Conservation (phyloP, 2,113 vertebrate genomes). For the Coreoperca whiteheadi region DNA sequence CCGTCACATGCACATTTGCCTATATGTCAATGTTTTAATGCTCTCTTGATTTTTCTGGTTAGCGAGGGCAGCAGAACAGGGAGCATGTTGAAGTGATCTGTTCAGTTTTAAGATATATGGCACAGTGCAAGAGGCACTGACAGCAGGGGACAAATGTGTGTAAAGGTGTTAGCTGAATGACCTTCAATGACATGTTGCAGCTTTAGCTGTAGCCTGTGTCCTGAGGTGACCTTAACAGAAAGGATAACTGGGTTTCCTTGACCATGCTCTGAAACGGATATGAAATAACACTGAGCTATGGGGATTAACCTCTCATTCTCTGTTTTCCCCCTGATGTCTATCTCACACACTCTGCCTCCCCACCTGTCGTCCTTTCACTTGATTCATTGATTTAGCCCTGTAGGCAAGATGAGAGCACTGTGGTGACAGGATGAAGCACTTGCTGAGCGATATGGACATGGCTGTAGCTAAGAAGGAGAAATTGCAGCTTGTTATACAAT, state of each 20-base stretch:
- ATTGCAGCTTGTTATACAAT: conserved; percentile 71
- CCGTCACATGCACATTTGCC: not conserved
- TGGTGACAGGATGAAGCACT: conserved; percentile 51
- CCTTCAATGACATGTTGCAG: conserved; percentile 43
- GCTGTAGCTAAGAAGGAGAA: conserved; percentile 62
- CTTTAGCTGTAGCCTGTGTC: conserved; percentile 21
- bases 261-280: conserved; percentile 31
- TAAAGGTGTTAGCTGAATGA: conserved; percentile 48
- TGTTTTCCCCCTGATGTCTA: conserved; percentile 49
- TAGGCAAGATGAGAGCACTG: conserved; percentile 63
- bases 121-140: not conserved
- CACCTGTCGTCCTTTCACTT: conserved; percentile 61
- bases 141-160: conserved; percentile 45
- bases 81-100: conserved; percentile 7
- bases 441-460: conserved; percentile 60
- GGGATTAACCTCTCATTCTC: conserved; percentile 60
- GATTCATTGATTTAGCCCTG: conserved; percentile 79
- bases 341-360: conserved; percentile 28
- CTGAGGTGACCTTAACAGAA: conserved; percentile 28
- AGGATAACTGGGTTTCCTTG: conserved; percentile 31
- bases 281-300: conserved; percentile 51
- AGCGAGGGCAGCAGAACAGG: conserved; percentile 1
- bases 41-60: not conserved
- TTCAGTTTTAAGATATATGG: conserved; percentile 39
- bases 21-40: not conserved